phyloP scores from a whole-genome alignment of 1,140 invertebrate species.

The Aplysia californica region DNA sequence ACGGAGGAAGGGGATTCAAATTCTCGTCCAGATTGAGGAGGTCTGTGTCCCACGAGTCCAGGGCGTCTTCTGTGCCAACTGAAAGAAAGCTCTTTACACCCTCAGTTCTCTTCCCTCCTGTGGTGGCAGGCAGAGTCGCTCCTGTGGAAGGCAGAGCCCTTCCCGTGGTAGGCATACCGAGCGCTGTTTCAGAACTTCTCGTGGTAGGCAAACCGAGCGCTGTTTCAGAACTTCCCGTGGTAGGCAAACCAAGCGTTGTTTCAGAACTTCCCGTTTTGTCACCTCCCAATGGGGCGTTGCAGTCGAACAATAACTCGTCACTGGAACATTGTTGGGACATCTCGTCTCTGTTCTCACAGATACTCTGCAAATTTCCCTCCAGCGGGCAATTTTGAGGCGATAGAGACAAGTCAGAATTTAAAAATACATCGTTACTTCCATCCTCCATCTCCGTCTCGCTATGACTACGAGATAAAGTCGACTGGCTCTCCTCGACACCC shows the following conservation, averaged over 20 bases:
- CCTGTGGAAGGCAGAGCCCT: neutral
- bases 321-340: too few species aligned
- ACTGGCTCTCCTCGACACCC: too few species aligned
- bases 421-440: too few species aligned
- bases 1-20: neutral
- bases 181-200: too few species aligned
- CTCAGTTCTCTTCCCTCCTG: neutral
- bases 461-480: neutral
- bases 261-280: too few species aligned
- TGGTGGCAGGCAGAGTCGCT: neutral
- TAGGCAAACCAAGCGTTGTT: neutral
- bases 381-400: too few species aligned
- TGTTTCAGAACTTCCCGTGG: neutral
- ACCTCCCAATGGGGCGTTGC: too few species aligned
- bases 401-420: too few species aligned
- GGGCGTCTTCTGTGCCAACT: too few species aligned
- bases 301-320: too few species aligned
- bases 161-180: neutral
- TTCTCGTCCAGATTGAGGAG: constrained; percentile 2
- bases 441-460: neutral
- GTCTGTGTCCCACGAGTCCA: constrained; percentile 7
- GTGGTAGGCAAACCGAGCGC: neutral
- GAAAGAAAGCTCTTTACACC: neutral
- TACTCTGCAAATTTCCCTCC: too few species aligned
- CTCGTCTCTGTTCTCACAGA: too few species aligned